phyloP scores from a whole-genome alignment of 2,113 vertebrate species.

The Alouatta palliata region DNA sequence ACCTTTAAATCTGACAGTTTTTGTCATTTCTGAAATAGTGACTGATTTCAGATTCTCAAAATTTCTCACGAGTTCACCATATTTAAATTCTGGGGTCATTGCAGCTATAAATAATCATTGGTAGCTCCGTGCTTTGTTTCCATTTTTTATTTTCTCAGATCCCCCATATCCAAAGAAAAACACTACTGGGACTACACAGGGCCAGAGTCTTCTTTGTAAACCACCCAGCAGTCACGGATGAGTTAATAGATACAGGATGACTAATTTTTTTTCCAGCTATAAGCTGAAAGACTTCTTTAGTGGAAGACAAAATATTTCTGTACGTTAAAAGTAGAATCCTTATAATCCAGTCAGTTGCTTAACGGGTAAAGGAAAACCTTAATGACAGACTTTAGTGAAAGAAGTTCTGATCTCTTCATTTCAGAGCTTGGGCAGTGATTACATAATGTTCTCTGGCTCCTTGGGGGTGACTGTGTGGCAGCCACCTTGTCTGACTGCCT shows the following conservation, averaged over 20 bases:
- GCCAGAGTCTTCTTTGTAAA: slow-evolving; percentile 33
- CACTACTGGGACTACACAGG: slow-evolving; percentile 15
- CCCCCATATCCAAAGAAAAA: slow-evolving; percentile 46
- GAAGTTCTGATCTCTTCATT: slow-evolving; percentile 44
- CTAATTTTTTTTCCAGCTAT: slow-evolving; percentile 31
- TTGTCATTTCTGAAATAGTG: slow-evolving; percentile 9
- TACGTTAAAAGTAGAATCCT: slow-evolving; percentile 20
- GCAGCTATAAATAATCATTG: not conserved
- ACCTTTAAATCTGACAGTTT: slow-evolving; percentile 41
- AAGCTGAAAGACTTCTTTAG: slow-evolving; percentile 43
- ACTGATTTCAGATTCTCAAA: not conserved
- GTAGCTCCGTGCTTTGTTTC: slow-evolving; percentile 5
- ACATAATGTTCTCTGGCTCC: slow-evolving; percentile 57
- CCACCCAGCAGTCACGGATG: not conserved
- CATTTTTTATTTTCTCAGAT: slow-evolving; percentile 41
- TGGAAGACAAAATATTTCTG: slow-evolving; percentile 49
- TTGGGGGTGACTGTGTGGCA: not conserved
- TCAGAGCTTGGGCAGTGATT: slow-evolving; percentile 36
- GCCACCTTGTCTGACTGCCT: not conserved
- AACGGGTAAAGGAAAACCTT: slow-evolving; percentile 41
- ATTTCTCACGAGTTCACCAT: slow-evolving; percentile 28
- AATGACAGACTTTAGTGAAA: slow-evolving; percentile 2
- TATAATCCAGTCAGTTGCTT: slow-evolving; percentile 33
- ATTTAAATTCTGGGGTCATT: slow-evolving; percentile 44
- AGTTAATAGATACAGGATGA: slow-evolving; percentile 50